These are phyloP conservation scores for Aurelia aurita DNA, from an alignment of 30 jellyfish, hydroid and myxozoan genomes.

Conservation along the genomic window DNA sequence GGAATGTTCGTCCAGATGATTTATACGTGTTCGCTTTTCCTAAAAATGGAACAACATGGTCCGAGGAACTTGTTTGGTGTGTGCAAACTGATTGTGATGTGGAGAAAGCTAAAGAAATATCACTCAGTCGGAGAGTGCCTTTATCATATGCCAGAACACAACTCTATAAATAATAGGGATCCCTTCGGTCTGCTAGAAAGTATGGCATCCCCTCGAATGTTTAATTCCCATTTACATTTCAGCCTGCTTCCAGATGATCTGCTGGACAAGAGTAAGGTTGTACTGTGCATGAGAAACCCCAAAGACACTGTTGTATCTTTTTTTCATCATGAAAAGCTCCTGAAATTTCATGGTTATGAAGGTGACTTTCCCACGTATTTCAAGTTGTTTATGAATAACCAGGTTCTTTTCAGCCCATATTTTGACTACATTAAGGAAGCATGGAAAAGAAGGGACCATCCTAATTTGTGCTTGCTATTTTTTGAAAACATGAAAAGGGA, in stretches of 20 bases:
- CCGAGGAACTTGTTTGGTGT: slow-evolving; percentile 17
- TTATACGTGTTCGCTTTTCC: slow-evolving; percentile 28
- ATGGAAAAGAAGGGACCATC: slow-evolving; percentile 53
- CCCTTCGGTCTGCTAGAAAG: background rate
- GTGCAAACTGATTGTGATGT: slow-evolving; percentile 5
- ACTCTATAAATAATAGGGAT: no score
- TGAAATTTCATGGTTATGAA: background rate
- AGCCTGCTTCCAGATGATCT: slow-evolving; percentile 46
- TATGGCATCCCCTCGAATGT: slow-evolving; percentile 39
- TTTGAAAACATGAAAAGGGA: slow-evolving; percentile 47
- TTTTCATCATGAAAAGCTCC: slow-evolving; percentile 39
- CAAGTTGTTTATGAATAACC: slow-evolving; percentile 17
- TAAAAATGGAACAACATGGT: slow-evolving; percentile 47
- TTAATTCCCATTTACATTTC: slow-evolving; percentile 38
- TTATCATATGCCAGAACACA: background rate
- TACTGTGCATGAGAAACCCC: slow-evolving; percentile 54
- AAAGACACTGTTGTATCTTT: slow-evolving; percentile 52
- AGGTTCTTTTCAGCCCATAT: slow-evolving; percentile 13
- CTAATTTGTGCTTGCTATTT: slow-evolving; percentile 22
- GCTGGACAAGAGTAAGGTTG: slow-evolving; percentile 40
- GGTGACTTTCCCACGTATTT: slow-evolving; percentile 25
- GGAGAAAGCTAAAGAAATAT: background rate
- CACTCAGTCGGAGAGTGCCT: background rate
- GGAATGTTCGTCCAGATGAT: slow-evolving; percentile 32
- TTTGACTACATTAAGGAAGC: slow-evolving; percentile 26